Evolutionary conservation across 2,113 vertebrate genomes (phyloP), one percentile per base, ranked within the genome.

Genomic region (Halcyon malimbica): DNA sequence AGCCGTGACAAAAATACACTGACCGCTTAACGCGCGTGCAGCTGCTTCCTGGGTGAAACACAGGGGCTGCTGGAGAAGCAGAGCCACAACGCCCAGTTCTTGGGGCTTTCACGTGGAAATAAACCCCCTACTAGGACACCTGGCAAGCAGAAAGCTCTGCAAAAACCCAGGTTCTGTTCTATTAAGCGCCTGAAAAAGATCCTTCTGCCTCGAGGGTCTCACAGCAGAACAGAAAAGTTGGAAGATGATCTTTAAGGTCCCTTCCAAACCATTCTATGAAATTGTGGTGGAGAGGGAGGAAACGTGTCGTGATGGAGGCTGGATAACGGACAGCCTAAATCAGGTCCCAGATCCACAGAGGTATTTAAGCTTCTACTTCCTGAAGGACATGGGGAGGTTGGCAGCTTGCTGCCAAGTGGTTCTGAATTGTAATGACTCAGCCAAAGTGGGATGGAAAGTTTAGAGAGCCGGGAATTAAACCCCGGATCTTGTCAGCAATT

Each of bases 391-490:
- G 5, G 11, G 5, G 39, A 33, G 57, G 57, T 67, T 94, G 90
- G 83, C 69, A 95, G 65, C 64, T 87, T 18, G 4, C 69, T 78
- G 91, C 89, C 53, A 53, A 79, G 31, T 35, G 48, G n/a, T 59
- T 80, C 77, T 68, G 80, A 46, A 71, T 92, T 24, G 73, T 19
- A 87, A 85, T 60, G 87, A 63, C 87, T 95, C 13, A 42, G 90
- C 59, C 75, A 35, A 87, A 86, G 56, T 13, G 16, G 77, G 80
- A 18, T 0, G 73, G 92, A 63, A 96, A 94, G 83, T 95, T 96
- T 53, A 39, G 76, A 93, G 79, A 95, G 85, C 46, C 64, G 31
- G 79, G 85, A 94, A 94, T 84, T 70, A 70, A 96, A 24, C 64
- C 64, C 85, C 6, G 19, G 90, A 81, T 86, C 86, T 95, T 14